A percentile compares a stretch with the other conserved stretches of the same genome.
These are phyloP conservation scores for Standfussiana lucernea DNA, from an alignment of 2,888 invertebrate species.

Conservation along the genomic window DNA sequence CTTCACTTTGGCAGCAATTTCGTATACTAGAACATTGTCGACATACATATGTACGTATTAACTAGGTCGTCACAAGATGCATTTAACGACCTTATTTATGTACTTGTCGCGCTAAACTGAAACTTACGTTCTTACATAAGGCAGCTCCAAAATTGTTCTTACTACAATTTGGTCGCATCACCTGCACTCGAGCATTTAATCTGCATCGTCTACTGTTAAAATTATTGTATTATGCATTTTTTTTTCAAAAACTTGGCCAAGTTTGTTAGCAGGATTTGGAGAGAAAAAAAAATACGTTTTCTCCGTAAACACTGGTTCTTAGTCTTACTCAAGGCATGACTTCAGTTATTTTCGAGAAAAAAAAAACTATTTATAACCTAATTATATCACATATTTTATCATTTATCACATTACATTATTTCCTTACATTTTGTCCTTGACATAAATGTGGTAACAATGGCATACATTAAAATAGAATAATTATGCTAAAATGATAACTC, in stretches of 20 bases:
- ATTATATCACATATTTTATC: conserved; percentile 9
- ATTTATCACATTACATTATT: conserved; percentile 34
- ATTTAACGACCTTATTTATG: not conserved
- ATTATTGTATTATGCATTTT: no score
- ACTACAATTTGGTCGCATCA: not conserved
- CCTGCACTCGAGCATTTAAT: not conserved
- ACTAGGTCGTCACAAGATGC: not conserved
- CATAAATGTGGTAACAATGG: conserved; percentile 39
- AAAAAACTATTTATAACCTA: not conserved
- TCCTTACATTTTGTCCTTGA: conserved; percentile 51
- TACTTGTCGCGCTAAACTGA: not conserved
- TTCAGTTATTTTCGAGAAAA: not conserved
- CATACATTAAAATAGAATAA: conserved; percentile 45
- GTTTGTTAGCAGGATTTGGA: not conserved
- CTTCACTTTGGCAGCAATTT: not conserved
- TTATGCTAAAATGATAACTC: conserved; percentile 39
- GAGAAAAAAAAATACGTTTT: no score
- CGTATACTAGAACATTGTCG: not conserved
- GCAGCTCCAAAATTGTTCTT: not conserved
- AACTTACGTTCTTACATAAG: not conserved
- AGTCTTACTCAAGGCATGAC: no score
- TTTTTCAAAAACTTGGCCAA: not conserved
- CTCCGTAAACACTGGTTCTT: no score
- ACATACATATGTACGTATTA: conserved; percentile 4
- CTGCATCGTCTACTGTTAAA: not conserved